Evolutionary conservation across 2,888 invertebrate genomes (phyloP), one percentile per base, ranked within the genome.

Genomic region (Drosophila mayaguana): DNA sequence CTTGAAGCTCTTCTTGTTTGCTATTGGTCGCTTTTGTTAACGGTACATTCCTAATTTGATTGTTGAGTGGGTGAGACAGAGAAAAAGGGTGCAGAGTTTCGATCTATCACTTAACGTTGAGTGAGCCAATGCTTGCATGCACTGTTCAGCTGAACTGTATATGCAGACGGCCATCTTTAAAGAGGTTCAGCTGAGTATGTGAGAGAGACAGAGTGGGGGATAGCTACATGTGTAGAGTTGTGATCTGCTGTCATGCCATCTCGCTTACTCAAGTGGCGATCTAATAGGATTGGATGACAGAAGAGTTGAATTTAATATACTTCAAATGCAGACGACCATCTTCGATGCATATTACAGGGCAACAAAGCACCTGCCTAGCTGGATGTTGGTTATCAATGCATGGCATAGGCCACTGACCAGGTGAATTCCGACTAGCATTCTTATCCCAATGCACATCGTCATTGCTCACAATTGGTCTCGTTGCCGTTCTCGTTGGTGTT

Each of bases 361-460:
- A 14, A 2, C 14, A 36, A 18, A n/a, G 2, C 48, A 60, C n/a
- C 25, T 60, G 51, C 12, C 38, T 60, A n/a, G 62, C 48, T 65
- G 55, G 56, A 42, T 38, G 62, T 48, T 65, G 51, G 60, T 45
- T 56, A 65, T 38, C 42, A 36, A 42, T 56, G 45, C 62, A 65
- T 75, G 64, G 18, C 46, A 46, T 75, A 43, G 75, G 62, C 61
- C 45, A 63, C 53, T 76, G 67, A 54, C 63, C 76, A 73, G 77
- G 65, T 77, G 46, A 59, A 72, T 38, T 51, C 28, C 72, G 46
- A 62, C 53, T 59, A 46, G 54, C 57, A 25, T 38, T 54, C 57
- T 69, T 65, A 76, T 68, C 77, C 59, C 46, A 60, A 18, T 76
- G 77, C 64, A 45, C 76, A 77, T 72, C 76, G 40, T 61, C 68